These are phyloP conservation scores for Yponomeuta plumbellus DNA, from an alignment of 2,888 invertebrate species.

Conservation along the genomic window DNA sequence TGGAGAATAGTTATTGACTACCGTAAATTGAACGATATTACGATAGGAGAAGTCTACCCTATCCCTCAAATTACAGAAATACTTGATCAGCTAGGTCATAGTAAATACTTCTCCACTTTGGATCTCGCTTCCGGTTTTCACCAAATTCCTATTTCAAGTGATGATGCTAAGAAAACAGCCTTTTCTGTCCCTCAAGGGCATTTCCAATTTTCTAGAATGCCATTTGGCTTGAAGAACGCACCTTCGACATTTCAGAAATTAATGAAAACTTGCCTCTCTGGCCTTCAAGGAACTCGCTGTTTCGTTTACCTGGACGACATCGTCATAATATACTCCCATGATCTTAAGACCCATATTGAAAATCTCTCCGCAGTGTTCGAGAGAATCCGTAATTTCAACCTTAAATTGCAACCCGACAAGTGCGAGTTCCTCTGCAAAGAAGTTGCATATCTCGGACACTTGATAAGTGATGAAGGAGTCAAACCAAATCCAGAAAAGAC, in stretches of 20 bases:
- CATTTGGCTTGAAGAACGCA: conserved; percentile 22
- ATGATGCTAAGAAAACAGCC: conserved; percentile 22
- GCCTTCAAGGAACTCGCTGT: no score
- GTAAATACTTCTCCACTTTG: no score
- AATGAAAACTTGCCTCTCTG: conserved; percentile 12
- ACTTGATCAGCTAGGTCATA: no score
- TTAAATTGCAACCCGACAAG: conserved; percentile 28
- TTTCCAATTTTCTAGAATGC: conserved; percentile 21
- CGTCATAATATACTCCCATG: no score
- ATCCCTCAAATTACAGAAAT: conserved; percentile 16
- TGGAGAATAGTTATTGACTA: conserved; percentile 26
- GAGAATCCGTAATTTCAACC: conserved; percentile 21
- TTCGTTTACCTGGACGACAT: no score
- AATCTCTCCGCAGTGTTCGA: conserved; percentile 23
- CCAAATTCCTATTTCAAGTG: neutral
- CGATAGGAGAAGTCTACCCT: conserved; percentile 24
- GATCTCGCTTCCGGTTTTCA: no score
- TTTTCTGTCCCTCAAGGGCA: conserved; percentile 20
- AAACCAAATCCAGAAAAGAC: conserved; percentile 17
- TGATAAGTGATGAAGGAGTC: no score
- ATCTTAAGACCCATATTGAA: conserved; percentile 8
- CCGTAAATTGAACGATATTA: conserved; percentile 24
- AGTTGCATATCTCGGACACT: no score
- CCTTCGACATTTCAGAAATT: conserved; percentile 26
- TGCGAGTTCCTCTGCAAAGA: conserved; percentile 23